phyloP scores from a whole-genome alignment of 2,113 vertebrate species.

The Motacilla alba region DNA sequence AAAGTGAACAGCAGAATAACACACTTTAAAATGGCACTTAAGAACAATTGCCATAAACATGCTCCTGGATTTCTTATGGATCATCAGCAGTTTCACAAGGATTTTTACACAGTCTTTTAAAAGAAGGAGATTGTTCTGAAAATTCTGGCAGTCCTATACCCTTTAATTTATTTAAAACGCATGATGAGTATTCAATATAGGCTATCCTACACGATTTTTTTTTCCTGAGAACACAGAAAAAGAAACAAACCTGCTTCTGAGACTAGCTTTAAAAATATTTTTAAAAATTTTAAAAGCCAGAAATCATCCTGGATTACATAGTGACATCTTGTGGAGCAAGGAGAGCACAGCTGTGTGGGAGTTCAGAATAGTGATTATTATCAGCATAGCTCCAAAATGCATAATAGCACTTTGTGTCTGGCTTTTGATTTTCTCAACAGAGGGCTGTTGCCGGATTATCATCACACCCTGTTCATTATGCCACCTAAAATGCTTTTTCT shows the following conservation, averaged over 20 bases:
- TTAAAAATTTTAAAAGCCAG: neutral
- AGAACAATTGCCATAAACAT: neutral
- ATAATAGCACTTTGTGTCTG: constrained; percentile 12
- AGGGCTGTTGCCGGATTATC: constrained; percentile 5
- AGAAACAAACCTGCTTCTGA: constrained; percentile 36
- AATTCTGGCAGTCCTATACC: neutral
- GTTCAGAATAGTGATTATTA: neutral
- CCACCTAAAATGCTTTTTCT: constrained; percentile 49
- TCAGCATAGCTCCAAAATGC: neutral
- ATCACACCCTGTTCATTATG: constrained; percentile 25
- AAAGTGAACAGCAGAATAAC: neutral
- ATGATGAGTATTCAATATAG: neutral
- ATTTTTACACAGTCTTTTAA: neutral
- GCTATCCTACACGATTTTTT: neutral
- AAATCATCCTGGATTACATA: constrained; percentile 70
- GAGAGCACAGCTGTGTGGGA: neutral
- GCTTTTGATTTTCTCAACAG: constrained; percentile 46
- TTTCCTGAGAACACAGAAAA: constrained; percentile 20
- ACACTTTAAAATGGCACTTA: neutral
- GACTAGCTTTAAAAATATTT: neutral
- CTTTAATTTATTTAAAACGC: constrained; percentile 26
- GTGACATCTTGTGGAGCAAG: constrained; percentile 77
- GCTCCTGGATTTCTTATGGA: neutral
- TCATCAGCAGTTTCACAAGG: neutral
- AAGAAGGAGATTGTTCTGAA: neutral